Conservation (phyloP, 23 tunicate genomes). For the Trididemnum clinides region DNA sequence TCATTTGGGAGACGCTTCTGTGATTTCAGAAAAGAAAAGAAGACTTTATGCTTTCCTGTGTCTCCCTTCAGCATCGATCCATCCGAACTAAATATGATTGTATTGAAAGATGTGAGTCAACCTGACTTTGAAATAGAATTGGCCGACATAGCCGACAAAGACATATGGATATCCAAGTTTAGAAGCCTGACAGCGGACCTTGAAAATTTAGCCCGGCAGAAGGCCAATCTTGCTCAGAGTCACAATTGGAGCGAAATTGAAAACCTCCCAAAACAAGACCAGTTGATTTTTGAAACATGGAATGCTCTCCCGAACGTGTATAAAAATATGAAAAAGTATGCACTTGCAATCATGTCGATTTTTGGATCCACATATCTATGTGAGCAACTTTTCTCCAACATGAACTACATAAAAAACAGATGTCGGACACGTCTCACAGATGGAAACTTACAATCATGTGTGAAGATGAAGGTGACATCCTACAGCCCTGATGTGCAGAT, state of each 20-base stretch:
- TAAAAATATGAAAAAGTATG: constrained; percentile 24
- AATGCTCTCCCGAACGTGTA: constrained; percentile 28
- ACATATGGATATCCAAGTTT: constrained; percentile 41
- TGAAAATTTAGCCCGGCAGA: constrained; percentile 32
- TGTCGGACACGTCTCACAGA: constrained; percentile 38
- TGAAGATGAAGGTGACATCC: constrained; percentile 39
- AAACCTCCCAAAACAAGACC: constrained; percentile 38
- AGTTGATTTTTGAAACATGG: constrained; percentile 33
- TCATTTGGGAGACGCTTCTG: constrained; percentile 26
- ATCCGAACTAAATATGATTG: background rate
- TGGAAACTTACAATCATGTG: constrained; percentile 30
- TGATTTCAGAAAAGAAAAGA: constrained; percentile 23
- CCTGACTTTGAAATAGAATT: constrained; percentile 36
- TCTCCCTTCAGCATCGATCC: constrained; percentile 33
- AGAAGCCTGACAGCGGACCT: constrained; percentile 30
- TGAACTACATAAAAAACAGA: constrained; percentile 33
- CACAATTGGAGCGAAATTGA: constrained; percentile 35
- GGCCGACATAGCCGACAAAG: constrained; percentile 43
- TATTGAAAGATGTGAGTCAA: constrained; percentile 31
- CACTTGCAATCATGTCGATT: constrained; percentile 16
- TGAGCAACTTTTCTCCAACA: constrained; percentile 44
- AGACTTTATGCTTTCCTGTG: constrained; percentile 24
- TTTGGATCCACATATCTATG: constrained; percentile 42
- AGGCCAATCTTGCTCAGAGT: constrained; percentile 41
- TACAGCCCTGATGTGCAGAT: constrained; percentile 37